Base-by-base conservation (phyloP, 1,140 invertebrate genomes). In the Diprion similis region DNA sequence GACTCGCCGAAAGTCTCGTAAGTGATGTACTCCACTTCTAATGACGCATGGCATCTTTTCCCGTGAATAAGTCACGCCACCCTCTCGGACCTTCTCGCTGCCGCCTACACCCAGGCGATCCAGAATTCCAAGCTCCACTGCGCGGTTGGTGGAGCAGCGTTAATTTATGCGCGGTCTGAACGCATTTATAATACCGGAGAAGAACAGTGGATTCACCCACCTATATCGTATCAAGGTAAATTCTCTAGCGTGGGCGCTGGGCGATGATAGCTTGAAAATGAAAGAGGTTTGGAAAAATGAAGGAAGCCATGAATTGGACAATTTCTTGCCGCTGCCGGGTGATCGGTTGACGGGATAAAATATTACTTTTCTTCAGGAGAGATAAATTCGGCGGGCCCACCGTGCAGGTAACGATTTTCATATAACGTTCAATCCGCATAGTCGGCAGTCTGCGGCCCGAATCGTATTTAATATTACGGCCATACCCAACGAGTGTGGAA, bases 71-170 rank as follows among this genome's bases (percentile, higher is more conserved):
- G 66, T 45, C 66, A 68, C 13, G 37, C 66, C 11, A 45, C 11
- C 66, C 66, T 68, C 66, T 68, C 66, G 15, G 37, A 68, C 18
- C 66, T 18, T 19, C 66, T 19, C 37, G 66, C 6, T 18, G 51
- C 51, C 51, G 51, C 51, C 51, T 59, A 59, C 51, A 59, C 51
- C 51, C 78, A 19, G 7, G 68, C 72, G 74, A 73, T 76, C 48
- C 2, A 66, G 71, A 70, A 46, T 70, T 24, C 46, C 68, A 37
- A 77, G 75, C 51, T 59, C 51, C 11, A 59, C 51, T 59, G 51
- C 51, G 51, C 51, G n/a, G 51, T 59, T 59, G 51, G 51, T 59
- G 51, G 51, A 59, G 51, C 51, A 59, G 51, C 51, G 51, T 59
- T 59, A 59, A 59, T 59, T 59, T 59, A 59, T 59, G 51, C 51